A percentile compares a stretch with the other conserved stretches of the same genome.
Conservation (phyloP, 1,140 invertebrate species). For the Trachymyrmex cornetzi region DNA sequence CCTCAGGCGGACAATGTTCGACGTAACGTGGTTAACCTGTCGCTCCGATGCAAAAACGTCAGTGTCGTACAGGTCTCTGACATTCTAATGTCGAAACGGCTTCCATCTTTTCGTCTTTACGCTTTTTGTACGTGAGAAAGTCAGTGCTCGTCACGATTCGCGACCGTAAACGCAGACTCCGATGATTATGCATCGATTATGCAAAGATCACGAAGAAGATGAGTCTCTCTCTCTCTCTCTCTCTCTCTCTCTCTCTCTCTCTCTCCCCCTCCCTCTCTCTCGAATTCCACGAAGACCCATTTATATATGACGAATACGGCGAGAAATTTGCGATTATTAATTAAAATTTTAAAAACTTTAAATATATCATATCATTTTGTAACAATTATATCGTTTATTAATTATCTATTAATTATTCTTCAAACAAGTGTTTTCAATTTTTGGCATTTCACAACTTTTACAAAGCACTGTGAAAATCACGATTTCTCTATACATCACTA, state of each 20-base stretch:
- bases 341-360: background rate
- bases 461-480: background rate
- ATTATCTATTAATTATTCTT: background rate
- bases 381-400: background rate
- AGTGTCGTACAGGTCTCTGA: background rate
- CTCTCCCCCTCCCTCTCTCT: background rate
- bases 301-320: background rate
- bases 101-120: constrained; percentile 56
- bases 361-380: background rate
- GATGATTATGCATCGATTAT: constrained; percentile 50
- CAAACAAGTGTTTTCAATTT: background rate
- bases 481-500: background rate
- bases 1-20: constrained; percentile 1
- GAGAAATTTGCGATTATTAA: background rate
- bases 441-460: background rate
- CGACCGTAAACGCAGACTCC: constrained; percentile 50
- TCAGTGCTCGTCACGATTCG: constrained; percentile 51
- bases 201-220: constrained; percentile 62
- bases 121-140: constrained; percentile 60
- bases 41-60: constrained; percentile 24
- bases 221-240: background rate
- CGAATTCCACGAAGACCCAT: constrained; percentile 6
- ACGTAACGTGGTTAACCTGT: constrained; percentile 25
- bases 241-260: background rate
- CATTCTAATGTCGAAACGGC: constrained; percentile 52